A percentile compares a stretch with the other conserved stretches of the same genome.
These are phyloP conservation scores for Urocolius indicus DNA, from an alignment of 2,113 vertebrate species.

Conservation along the genomic window DNA sequence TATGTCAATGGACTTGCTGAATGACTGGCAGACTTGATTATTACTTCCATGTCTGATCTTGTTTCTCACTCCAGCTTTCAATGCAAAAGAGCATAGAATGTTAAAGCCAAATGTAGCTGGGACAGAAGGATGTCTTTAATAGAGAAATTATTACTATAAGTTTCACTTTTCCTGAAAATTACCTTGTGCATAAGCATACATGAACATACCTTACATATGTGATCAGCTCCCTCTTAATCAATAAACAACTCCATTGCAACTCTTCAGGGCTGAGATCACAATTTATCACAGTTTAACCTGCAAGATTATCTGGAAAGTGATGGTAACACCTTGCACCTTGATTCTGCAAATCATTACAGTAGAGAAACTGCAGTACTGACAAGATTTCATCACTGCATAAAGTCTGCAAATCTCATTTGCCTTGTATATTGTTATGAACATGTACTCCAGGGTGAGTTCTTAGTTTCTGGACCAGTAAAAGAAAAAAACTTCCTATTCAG, in stretches of 20 bases:
- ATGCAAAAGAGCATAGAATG: neutral
- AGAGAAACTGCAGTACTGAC: neutral
- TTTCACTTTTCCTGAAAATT: neutral
- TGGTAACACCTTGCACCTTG: neutral
- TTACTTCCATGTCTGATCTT: constrained; percentile 22
- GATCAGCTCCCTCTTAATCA: neutral
- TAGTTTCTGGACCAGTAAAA: neutral
- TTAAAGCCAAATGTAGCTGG: neutral
- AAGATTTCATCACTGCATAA: neutral
- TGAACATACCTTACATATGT: too few relatives aligned
- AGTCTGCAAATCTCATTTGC: neutral
- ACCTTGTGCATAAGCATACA: fast-evolving
- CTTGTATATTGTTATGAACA: neutral
- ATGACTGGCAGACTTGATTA: constrained; percentile 56
- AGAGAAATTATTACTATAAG: neutral
- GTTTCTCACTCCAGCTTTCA: neutral
- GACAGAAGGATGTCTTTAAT: neutral
- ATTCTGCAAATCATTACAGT: neutral
- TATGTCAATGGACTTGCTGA: neutral
- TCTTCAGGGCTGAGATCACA: neutral
- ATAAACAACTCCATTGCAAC: neutral
- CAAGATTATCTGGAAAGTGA: neutral
- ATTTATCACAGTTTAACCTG: neutral
- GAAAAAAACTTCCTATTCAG: neutral
- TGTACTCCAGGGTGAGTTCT: neutral